A percentile compares a stretch with the other conserved stretches of the same genome.
These are phyloP conservation scores for Gallinago undulata DNA, from an alignment of 2,113 vertebrate genomes.

Conservation along the genomic window DNA sequence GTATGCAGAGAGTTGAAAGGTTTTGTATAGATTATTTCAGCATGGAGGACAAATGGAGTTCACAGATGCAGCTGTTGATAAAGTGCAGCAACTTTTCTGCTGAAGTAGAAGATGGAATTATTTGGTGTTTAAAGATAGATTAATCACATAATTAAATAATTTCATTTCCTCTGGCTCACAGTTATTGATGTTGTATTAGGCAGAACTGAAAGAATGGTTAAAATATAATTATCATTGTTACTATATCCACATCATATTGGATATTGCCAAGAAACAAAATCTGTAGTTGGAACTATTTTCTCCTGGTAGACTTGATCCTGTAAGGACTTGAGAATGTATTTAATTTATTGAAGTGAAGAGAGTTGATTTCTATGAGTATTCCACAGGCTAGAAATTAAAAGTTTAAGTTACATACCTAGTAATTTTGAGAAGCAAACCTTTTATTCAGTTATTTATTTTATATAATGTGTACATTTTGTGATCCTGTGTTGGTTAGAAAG, in stretches of 20 bases:
- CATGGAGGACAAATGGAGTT: not conserved
- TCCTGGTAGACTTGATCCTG: not conserved
- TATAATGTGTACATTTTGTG: not conserved
- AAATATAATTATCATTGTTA: not conserved
- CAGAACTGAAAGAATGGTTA: constrained; percentile 10
- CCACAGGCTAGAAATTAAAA: not conserved
- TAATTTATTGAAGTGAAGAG: not conserved
- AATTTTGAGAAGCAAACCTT: not conserved
- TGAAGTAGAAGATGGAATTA: not conserved
- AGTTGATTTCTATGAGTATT: not conserved
- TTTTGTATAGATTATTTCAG: not conserved
- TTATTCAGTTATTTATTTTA: not conserved
- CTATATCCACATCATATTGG: not conserved
- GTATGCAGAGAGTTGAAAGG: not conserved
- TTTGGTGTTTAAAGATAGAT: constrained; percentile 30
- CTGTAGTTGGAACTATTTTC: not conserved
- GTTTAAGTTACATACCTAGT: not conserved
- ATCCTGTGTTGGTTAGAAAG: not conserved
- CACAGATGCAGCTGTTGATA: not conserved
- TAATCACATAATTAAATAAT: constrained; percentile 45
- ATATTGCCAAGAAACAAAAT: not conserved
- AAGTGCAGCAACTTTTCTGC: not conserved
- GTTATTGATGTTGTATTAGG: not conserved
- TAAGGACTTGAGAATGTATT: not conserved
- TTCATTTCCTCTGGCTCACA: not conserved